Evolutionary conservation across 2,797 vertebrate species (phyloP).

Genomic region (Synanceia verrucosa): DNA sequence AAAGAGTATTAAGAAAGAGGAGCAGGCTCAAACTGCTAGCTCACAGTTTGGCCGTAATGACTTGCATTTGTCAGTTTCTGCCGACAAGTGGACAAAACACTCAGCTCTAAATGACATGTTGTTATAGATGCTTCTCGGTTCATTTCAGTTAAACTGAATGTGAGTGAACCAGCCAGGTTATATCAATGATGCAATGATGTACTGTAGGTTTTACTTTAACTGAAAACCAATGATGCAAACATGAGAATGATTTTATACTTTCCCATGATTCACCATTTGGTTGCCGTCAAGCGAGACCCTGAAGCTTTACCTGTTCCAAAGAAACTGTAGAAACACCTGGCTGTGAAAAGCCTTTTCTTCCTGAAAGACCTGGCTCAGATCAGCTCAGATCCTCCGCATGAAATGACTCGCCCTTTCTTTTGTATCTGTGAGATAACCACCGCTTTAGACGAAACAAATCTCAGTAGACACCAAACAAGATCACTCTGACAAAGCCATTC

Average conservation of each 20-base stretch:
- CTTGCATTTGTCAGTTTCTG: too few species aligned
- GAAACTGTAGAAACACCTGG: conserved; percentile 43
- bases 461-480: conserved; percentile 59
- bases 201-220: too few species aligned
- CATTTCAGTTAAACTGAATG: too few species aligned
- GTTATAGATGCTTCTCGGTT: too few species aligned
- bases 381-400: conserved; percentile 40
- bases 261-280: neutral
- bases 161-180: too few species aligned
- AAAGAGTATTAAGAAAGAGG: too few species aligned
- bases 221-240: neutral
- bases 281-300: neutral
- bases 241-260: neutral
- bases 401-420: conserved; percentile 51
- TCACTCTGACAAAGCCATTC: conserved; percentile 29
- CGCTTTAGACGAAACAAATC: conserved; percentile 67
- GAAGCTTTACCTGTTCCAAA: conserved; percentile 21
- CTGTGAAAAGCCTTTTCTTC: conserved; percentile 39
- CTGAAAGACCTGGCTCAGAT: conserved; percentile 14
- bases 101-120: too few species aligned
- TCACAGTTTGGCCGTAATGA: too few species aligned
- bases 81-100: too few species aligned
- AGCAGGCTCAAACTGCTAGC: too few species aligned
- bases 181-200: too few species aligned
- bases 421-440: conserved; percentile 40